Conservation (phyloP, 1,140 invertebrate genomes). For the Telenomus remus region DNA sequence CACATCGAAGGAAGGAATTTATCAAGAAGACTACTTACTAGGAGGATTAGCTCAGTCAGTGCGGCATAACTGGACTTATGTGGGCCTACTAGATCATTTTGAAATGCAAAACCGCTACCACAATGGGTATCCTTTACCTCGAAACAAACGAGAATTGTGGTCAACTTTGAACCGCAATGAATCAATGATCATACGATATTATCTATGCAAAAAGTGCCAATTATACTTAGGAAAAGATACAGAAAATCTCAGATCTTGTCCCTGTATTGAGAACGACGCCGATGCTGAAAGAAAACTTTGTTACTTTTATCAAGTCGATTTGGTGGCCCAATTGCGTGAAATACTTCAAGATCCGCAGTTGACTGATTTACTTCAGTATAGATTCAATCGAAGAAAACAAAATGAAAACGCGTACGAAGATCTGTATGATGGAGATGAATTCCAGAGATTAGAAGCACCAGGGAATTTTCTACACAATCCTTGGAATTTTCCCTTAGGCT, state of each 20-base stretch:
- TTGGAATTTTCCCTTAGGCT: constrained; percentile 13
- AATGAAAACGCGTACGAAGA: constrained; percentile 12
- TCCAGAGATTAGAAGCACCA: constrained; percentile 3
- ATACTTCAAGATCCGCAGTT: constrained; percentile 8
- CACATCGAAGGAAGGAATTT: background rate
- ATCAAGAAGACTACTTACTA: background rate
- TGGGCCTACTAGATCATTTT: background rate
- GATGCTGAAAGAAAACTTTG: background rate
- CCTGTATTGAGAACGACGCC: background rate
- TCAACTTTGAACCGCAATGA: background rate
- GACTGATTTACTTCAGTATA: constrained; percentile 1
- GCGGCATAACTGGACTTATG: background rate
- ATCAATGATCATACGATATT: background rate
- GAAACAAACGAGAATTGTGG: background rate
- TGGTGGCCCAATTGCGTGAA: constrained; percentile 9
- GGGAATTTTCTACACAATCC: constrained; percentile 26
- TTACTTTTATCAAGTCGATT: constrained; percentile 18
- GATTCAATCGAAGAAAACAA: constrained; percentile 16
- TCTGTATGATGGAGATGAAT: constrained; percentile 26
- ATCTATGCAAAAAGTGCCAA: background rate
- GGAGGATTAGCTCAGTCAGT: background rate
- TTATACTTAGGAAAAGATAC: background rate
- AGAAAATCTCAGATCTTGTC: background rate
- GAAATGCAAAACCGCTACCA: background rate
- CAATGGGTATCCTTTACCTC: background rate